phyloP scores from a whole-genome alignment of 2,888 invertebrate species.

The Lamellibrachia columna region DNA sequence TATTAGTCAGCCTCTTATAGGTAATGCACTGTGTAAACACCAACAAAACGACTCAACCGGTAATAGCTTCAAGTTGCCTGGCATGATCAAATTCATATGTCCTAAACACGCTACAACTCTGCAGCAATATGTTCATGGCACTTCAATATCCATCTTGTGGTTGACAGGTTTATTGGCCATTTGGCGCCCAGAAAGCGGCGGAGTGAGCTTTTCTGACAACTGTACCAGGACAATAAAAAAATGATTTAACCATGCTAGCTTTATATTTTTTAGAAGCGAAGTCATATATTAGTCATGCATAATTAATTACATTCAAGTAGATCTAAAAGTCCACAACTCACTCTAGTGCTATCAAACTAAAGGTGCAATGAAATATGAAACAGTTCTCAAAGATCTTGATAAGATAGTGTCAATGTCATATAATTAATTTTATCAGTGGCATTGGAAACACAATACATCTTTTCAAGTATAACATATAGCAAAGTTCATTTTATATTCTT shows the following conservation, averaged over 20 bases:
- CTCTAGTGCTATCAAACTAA: background rate
- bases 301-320: background rate
- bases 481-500: background rate
- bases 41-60: background rate
- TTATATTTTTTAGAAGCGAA: background rate
- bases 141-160: background rate
- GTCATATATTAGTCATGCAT: background rate
- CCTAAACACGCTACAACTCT: background rate
- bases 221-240: constrained; percentile 7
- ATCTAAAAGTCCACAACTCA: background rate
- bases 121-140: background rate
- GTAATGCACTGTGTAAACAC: background rate
- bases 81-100: constrained; percentile 1
- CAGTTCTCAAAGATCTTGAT: background rate
- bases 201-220: background rate
- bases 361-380: background rate
- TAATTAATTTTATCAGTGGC: background rate
- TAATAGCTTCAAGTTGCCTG: background rate
- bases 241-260: constrained; percentile 9
- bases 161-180: background rate
- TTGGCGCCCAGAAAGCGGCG: background rate
- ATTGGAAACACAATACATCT: background rate
- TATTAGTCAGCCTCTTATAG: background rate
- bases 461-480: background rate
- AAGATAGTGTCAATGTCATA: background rate